Evolutionary conservation across 2,797 vertebrate genomes (phyloP).

Genomic region (Potorous gilbertii): DNA sequence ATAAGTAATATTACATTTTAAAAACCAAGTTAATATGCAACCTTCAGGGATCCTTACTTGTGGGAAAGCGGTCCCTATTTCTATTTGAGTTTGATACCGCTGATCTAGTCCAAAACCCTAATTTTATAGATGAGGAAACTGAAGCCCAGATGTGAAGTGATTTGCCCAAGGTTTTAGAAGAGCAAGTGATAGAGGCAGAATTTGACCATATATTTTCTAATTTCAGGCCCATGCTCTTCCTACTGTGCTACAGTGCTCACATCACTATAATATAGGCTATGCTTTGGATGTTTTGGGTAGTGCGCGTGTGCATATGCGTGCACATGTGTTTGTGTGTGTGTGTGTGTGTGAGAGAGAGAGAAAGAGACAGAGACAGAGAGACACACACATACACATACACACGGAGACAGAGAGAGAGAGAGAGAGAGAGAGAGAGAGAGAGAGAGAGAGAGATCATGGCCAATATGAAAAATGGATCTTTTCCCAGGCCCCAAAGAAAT

Average conservation of each 20-base stretch:
- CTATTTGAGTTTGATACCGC: neutral
- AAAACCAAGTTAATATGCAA: neutral
- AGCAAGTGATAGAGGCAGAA: neutral
- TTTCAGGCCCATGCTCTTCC: neutral
- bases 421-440: no score
- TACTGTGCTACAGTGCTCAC: neutral
- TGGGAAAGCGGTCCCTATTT: neutral
- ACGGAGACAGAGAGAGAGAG: no score
- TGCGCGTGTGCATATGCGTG: fast-evolving
- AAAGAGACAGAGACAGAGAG: no score
- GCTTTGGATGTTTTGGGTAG: neutral
- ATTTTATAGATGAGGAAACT: neutral
- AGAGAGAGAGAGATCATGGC: neutral
- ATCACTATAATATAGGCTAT: neutral
- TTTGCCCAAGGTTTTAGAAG: neutral
- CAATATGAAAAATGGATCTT: neutral
- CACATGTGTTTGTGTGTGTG: neutral
- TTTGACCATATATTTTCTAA: neutral
- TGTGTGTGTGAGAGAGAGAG: no score
- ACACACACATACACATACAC: no score
- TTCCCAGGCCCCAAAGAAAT: neutral
- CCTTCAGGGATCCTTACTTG: neutral
- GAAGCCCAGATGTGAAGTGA: neutral
- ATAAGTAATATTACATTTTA: neutral
- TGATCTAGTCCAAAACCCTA: neutral